These are phyloP conservation scores for Musca vetustissima DNA, from an alignment of 1,140 invertebrate species.

Conservation along the genomic window DNA sequence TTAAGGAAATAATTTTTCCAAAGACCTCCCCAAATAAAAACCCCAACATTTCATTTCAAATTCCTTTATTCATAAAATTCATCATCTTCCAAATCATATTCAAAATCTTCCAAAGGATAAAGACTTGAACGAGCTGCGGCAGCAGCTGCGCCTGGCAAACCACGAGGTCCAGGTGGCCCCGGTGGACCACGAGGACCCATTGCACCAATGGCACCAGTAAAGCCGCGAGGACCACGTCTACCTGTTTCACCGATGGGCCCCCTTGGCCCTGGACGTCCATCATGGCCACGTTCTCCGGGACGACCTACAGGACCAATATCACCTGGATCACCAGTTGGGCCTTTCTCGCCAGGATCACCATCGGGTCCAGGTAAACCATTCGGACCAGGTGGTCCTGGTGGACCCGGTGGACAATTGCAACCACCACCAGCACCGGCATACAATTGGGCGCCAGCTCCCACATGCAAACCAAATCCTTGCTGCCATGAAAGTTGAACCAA, in stretches of 20 bases:
- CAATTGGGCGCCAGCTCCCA: no score
- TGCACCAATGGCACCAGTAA: conserved; percentile 12
- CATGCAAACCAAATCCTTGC: no score
- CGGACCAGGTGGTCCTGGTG: conserved; percentile 7
- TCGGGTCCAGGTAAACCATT: conserved; percentile 1
- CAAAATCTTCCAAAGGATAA: conserved; percentile 17
- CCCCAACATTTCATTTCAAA: no score
- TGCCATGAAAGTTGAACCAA: no score
- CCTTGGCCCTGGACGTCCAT: conserved; percentile 2
- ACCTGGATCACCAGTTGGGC: conserved; percentile 25
- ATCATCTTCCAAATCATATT: conserved; percentile 10
- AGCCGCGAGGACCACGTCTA: conserved; percentile 5
- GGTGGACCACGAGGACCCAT: conserved; percentile 11
- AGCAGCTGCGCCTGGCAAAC: conserved; percentile 11
- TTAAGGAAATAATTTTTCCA: no score
- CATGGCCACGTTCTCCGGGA: not conserved
- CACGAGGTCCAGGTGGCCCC: conserved; percentile 19
- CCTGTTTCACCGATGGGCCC: conserved; percentile 14
- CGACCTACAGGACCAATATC: conserved; percentile 1
- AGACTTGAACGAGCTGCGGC: not conserved
- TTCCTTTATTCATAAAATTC: conserved; percentile 3
- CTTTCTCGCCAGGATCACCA: conserved; percentile 21
- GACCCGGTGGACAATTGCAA: conserved; percentile 17
- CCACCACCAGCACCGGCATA: no score
- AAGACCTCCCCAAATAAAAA: no score